These are phyloP conservation scores for Cryptus viduatorius DNA, from an alignment of 2,888 invertebrate genomes.

Conservation along the genomic window DNA sequence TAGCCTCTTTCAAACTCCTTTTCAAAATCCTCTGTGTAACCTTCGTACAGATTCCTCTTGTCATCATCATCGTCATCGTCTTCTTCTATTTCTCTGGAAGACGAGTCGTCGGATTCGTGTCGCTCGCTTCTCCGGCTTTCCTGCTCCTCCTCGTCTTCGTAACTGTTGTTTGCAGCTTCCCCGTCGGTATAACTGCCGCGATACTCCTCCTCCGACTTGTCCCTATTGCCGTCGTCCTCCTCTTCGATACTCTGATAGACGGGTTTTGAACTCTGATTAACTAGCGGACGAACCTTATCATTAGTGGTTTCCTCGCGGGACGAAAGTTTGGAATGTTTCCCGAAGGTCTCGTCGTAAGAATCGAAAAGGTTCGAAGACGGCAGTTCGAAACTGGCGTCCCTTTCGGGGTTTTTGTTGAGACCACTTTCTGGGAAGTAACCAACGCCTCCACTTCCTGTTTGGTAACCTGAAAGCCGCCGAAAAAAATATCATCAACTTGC, in stretches of 20 bases:
- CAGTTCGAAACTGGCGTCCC: constrained; percentile 51
- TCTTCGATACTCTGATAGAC: constrained; percentile 66
- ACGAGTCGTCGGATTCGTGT: constrained; percentile 63
- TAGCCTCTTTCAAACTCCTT: constrained; percentile 77
- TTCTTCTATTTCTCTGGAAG: constrained; percentile 62
- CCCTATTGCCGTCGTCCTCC: constrained; percentile 66
- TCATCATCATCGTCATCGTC: constrained; percentile 70
- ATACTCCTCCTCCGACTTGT: constrained; percentile 52
- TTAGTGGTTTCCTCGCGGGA: constrained; percentile 14
- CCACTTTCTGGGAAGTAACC: constrained; percentile 67
- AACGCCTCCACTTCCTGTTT: constrained; percentile 10
- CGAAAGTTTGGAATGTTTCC: constrained; percentile 73
- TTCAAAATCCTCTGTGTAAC: constrained; percentile 74
- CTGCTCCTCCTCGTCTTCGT: constrained; percentile 73
- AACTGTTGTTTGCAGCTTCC: constrained; percentile 47
- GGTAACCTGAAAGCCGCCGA: constrained; percentile 14
- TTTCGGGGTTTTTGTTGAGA: constrained; percentile 57
- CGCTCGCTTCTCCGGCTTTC: constrained; percentile 72
- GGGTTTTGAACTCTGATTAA: constrained; percentile 39
- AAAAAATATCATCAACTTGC: no score
- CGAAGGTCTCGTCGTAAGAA: constrained; percentile 77
- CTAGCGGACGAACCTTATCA: not conserved
- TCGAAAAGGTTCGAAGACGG: constrained; percentile 70
- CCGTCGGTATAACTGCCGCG: constrained; percentile 45
- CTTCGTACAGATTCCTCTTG: constrained; percentile 58